These are phyloP conservation scores for Rhagoletis pomonella DNA, from an alignment of 1,140 invertebrate species.

Conservation along the genomic window DNA sequence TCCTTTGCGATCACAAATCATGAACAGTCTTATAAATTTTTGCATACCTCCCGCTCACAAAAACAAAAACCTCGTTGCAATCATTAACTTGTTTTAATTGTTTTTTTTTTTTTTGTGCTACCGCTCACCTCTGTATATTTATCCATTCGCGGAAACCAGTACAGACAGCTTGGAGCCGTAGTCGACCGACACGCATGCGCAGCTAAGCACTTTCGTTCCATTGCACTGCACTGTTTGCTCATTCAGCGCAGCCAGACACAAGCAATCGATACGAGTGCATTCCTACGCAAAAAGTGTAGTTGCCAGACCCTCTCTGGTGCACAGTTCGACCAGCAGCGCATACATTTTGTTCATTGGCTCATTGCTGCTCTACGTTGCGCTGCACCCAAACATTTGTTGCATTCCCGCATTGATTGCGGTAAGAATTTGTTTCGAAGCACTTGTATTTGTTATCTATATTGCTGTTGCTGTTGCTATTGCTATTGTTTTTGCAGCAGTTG, in stretches of 20 bases:
- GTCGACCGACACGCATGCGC: neutral
- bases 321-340: neutral
- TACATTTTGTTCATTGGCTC: constrained; percentile 43
- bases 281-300: constrained; percentile 19
- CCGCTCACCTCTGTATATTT: neutral
- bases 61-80: neutral
- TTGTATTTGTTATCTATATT: constrained; percentile 30
- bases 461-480: constrained; percentile 17
- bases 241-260: neutral
- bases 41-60: too few relatives aligned
- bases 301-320: neutral
- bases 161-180: constrained; percentile 37
- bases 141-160: neutral
- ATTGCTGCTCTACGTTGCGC: neutral
- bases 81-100: constrained; percentile 35
- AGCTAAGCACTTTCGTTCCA: too few relatives aligned
- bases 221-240: neutral
- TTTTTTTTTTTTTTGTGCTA: neutral
- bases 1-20: too few relatives aligned
- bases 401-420: neutral
- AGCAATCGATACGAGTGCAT: constrained; percentile 25
- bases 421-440: constrained; percentile 37
- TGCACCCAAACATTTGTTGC: constrained; percentile 43
- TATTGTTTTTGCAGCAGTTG: constrained; percentile 26
- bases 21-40: too few relatives aligned